These are phyloP conservation scores for Synanthedon andrenaeformis DNA, from an alignment of 2,888 invertebrate species.

Conservation along the genomic window DNA sequence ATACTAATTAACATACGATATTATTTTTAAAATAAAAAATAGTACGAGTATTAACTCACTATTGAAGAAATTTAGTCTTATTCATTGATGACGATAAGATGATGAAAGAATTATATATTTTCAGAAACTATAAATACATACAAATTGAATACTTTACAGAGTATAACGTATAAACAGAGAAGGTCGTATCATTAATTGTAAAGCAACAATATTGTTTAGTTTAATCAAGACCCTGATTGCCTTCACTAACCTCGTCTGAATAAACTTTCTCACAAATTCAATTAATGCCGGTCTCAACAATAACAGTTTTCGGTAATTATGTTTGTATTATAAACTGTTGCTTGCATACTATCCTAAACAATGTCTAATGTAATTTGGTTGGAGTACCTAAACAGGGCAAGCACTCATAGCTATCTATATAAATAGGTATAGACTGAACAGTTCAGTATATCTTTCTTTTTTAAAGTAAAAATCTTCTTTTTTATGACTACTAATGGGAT, in stretches of 20 bases:
- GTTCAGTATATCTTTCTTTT: too few species aligned
- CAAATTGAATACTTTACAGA: neutral
- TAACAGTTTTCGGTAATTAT: constrained; percentile 59
- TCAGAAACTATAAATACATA: neutral
- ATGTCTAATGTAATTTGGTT: neutral
- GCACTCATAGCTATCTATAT: too few species aligned
- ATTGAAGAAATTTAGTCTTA: too few species aligned
- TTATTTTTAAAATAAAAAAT: too few species aligned
- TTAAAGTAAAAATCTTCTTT: too few species aligned
- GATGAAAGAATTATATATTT: neutral
- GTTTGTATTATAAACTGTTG: constrained; percentile 39
- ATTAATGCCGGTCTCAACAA: constrained; percentile 58
- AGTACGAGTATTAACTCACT: too few species aligned
- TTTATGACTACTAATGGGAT: too few species aligned
- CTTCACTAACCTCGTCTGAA: constrained; percentile 50
- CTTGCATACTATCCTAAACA: constrained; percentile 19
- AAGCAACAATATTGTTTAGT: constrained; percentile 55
- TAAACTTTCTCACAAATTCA: constrained; percentile 59
- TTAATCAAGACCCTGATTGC: constrained; percentile 60
- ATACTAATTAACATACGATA: too few species aligned
- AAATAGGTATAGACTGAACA: too few species aligned
- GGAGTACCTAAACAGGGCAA: too few species aligned
- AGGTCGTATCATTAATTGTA: constrained; percentile 42
- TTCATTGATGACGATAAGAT: neutral
- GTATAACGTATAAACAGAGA: neutral